Evolutionary conservation across 92 coral and sea anemone species (phyloP).

Genomic region (Nematostella vectensis): DNA sequence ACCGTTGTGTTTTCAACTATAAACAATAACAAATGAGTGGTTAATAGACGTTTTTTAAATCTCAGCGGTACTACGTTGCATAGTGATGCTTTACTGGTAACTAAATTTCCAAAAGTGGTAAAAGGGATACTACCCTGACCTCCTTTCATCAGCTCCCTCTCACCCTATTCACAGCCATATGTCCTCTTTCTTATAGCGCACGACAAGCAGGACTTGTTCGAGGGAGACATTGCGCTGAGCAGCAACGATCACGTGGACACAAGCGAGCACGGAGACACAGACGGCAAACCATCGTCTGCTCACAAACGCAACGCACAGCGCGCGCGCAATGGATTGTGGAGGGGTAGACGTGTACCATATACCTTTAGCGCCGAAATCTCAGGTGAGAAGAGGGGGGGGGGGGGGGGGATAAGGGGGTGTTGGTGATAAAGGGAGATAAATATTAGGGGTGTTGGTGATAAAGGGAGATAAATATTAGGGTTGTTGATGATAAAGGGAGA

Average conservation of each 20-base stretch:
- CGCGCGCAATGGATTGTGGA: constrained; percentile 59
- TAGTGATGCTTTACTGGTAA: too few species aligned
- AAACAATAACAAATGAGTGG: too few species aligned
- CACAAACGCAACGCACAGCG: constrained; percentile 71
- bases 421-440: background rate
- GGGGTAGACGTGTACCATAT: constrained; percentile 52
- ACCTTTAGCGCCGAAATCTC: constrained; percentile 39
- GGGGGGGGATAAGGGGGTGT: background rate
- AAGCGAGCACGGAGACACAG: constrained; percentile 36
- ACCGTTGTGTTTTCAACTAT: too few species aligned
- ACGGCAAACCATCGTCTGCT: constrained; percentile 15
- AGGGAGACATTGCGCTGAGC: constrained; percentile 18
- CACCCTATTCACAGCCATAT: too few species aligned
- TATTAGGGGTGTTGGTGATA: too few species aligned
- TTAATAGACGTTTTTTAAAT: too few species aligned
- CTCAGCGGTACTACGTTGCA: too few species aligned
- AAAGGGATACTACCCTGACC: too few species aligned
- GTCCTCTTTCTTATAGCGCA: background rate
- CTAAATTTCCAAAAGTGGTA: too few species aligned
- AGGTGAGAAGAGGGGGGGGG: background rate
- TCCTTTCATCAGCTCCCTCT: too few species aligned
- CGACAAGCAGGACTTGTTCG: constrained; percentile 1
- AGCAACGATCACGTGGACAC: constrained; percentile 40
- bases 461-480: too few species aligned
- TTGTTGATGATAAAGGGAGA: too few species aligned